A percentile compares a stretch with the other conserved stretches of the same genome.
Conservation (phyloP, 2,888 invertebrate species). For the Troilus luridus region DNA sequence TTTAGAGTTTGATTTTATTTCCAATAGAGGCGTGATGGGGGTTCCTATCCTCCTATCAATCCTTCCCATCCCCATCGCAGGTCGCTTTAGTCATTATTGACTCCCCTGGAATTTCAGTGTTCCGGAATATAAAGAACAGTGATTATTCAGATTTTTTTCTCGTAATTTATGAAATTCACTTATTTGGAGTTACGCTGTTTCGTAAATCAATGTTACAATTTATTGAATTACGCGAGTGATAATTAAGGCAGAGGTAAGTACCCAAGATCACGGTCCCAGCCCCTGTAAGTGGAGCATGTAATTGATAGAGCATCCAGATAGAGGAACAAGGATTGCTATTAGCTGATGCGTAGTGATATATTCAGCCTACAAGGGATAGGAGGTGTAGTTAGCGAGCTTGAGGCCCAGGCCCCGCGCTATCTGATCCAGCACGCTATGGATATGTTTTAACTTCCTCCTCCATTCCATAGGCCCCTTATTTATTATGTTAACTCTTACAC, state of each 20-base stretch:
- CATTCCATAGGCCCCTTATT: not conserved
- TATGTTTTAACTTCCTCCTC: conserved; percentile 34
- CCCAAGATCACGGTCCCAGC: not conserved
- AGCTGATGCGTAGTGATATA: conserved; percentile 43
- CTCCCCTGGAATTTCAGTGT: too few species aligned
- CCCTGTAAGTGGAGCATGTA: conserved; percentile 29
- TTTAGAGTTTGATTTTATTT: too few species aligned
- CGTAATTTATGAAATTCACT: too few species aligned
- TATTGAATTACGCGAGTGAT: not conserved
- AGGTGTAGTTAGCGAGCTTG: conserved; percentile 16
- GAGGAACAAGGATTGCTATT: conserved; percentile 21
- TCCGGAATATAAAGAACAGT: too few species aligned
- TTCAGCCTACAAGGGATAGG: conserved; percentile 6
- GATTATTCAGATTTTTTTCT: too few species aligned
- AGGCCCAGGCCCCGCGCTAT: not conserved
- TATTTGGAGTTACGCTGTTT: too few species aligned
- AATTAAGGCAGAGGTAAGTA: not conserved
- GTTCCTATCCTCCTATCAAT: too few species aligned
- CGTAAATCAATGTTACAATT: too few species aligned
- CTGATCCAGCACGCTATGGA: conserved; percentile 47
- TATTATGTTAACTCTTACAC: not conserved
- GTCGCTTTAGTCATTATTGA: too few species aligned
- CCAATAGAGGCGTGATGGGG: too few species aligned
- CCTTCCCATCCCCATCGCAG: too few species aligned
- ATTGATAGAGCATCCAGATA: conserved; percentile 16